Conservation (phyloP, 1,140 invertebrate species). For the Papilio dardanus region DNA sequence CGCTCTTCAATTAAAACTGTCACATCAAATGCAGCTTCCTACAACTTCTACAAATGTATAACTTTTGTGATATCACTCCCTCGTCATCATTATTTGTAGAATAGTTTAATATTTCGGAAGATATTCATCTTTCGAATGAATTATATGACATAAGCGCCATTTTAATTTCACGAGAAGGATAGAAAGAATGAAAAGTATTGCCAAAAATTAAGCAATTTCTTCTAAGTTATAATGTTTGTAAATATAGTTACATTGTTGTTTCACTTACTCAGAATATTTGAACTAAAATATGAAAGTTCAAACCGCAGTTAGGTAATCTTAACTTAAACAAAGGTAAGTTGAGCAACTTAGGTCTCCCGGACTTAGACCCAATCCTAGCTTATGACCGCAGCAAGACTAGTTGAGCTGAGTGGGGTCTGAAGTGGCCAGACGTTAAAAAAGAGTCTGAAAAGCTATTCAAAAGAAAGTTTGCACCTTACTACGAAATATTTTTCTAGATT, state of each 20-base stretch:
- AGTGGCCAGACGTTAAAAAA: constrained; percentile 32
- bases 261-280: background rate
- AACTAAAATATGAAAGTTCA: background rate
- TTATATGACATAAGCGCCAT: background rate
- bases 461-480: constrained; percentile 20
- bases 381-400: constrained; percentile 29
- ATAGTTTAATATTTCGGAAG: background rate
- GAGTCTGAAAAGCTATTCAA: constrained; percentile 25
- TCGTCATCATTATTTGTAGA: too few species aligned
- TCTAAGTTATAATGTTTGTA: background rate
- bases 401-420: constrained; percentile 22
- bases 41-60: background rate
- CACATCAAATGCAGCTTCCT: constrained; percentile 17
- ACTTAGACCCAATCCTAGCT: background rate
- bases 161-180: background rate
- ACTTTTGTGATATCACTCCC: background rate
- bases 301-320: background rate
- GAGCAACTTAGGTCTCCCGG: constrained; percentile 5
- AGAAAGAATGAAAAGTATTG: background rate
- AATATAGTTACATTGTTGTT: background rate
- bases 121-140: background rate
- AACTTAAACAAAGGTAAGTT: background rate
- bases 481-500: background rate
- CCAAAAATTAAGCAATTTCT: background rate
- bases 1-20: constrained; percentile 31